Percentiles rank a stretch among this genome's conserved stretches.
Conservation (phyloP, 2,888 invertebrate species). For the Papilio demoleus region DNA sequence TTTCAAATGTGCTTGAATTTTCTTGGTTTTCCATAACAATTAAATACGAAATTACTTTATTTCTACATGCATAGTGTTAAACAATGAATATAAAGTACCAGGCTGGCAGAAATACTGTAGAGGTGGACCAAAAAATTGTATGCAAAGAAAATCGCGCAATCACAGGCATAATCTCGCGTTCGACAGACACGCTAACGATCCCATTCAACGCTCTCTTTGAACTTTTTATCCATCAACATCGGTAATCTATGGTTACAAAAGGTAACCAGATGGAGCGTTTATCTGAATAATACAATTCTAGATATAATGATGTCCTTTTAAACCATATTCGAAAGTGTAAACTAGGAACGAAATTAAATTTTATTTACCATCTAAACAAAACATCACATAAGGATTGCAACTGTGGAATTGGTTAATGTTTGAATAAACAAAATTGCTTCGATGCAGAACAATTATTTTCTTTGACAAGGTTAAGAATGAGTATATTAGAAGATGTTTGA, state of each 20-base stretch:
- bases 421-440: too few species aligned
- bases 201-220: constrained; percentile 32
- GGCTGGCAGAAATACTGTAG: constrained; percentile 18
- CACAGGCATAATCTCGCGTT: constrained; percentile 21
- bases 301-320: background rate
- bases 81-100: constrained; percentile 4
- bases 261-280: background rate
- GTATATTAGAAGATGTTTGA: too few species aligned
- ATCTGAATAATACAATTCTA: background rate
- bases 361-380: background rate
- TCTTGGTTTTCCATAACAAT: background rate
- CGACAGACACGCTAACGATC: constrained; percentile 25
- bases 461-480: too few species aligned
- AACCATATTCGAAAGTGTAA: background rate
- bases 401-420: too few species aligned
- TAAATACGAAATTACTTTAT: background rate
- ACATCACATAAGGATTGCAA: too few species aligned
- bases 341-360: background rate
- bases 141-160: constrained; percentile 11
- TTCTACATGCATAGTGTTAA: too few species aligned
- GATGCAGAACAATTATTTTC: too few species aligned
- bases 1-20: too few species aligned
- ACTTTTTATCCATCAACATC: constrained; percentile 12
- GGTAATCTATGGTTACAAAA: constrained; percentile 6
- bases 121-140: constrained; percentile 15